Evolutionary conservation across 2,113 vertebrate species (phyloP).

Genomic region (Probosciger aterrimus): DNA sequence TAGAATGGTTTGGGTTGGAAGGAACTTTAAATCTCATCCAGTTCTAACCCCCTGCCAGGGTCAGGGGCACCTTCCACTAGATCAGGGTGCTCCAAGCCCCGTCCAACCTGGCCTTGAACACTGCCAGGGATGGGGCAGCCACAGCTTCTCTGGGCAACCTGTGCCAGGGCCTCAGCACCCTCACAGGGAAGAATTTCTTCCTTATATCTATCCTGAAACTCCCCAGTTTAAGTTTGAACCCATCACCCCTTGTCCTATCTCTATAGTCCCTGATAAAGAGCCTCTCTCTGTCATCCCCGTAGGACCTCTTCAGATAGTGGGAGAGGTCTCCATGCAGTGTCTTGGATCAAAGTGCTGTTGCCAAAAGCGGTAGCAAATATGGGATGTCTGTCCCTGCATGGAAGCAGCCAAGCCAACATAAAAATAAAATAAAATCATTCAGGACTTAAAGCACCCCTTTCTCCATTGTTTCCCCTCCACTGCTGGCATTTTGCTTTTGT

Average conservation of each 20-base stretch:
- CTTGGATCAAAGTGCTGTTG: not conserved
- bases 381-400: not conserved
- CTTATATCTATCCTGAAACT: not conserved
- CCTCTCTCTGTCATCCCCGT: not conserved
- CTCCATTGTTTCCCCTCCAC: not conserved
- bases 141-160: not conserved
- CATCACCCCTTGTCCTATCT: not conserved
- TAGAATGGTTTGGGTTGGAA: not conserved
- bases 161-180: not conserved
- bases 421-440: not conserved
- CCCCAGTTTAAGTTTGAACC: not conserved
- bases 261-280: not conserved
- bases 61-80: not conserved
- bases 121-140: not conserved
- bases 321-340: not conserved
- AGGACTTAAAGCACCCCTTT: not conserved
- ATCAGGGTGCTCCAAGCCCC: not conserved
- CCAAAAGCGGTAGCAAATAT: not conserved
- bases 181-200: not conserved
- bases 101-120: not conserved
- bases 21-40: not conserved
- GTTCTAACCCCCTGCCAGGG: not conserved
- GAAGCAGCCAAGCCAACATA: not conserved
- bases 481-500: not conserved
- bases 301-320: not conserved